Evolutionary conservation across 2,888 invertebrate genomes (phyloP).

Genomic region (Dascillus cervinus): DNA sequence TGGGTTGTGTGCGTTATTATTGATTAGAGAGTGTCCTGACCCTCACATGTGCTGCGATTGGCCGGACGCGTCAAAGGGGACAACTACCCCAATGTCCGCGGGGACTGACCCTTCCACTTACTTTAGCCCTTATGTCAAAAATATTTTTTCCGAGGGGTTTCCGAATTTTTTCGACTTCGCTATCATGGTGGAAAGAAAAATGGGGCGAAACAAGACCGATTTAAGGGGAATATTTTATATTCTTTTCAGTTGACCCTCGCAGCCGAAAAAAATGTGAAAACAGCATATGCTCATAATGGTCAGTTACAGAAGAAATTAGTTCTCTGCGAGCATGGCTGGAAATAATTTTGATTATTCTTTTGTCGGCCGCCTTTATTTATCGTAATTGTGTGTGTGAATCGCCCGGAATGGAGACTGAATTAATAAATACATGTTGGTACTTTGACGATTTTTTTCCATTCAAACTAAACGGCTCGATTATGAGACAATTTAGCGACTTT

Average conservation of each 20-base stretch:
- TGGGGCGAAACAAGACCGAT: constrained; percentile 6
- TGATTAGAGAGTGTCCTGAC: constrained; percentile 18
- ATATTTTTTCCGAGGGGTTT: no score
- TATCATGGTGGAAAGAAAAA: constrained; percentile 7
- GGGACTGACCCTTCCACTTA: constrained; percentile 19
- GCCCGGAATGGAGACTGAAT: no score
- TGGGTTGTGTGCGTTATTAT: constrained; percentile 16
- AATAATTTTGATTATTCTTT: constrained; percentile 15
- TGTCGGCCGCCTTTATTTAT: no score
- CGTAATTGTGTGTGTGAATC: no score
- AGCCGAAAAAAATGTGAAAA: constrained; percentile 14
- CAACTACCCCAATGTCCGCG: constrained; percentile 18
- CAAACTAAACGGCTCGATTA: no score
- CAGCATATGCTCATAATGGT: constrained; percentile 19
- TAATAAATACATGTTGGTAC: no score
- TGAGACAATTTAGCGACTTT: no score
- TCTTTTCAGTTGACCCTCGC: constrained; percentile 18
- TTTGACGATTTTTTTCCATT: no score
- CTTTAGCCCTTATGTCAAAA: constrained; percentile 6
- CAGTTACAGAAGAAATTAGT: constrained; percentile 13
- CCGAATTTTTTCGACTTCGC: neutral
- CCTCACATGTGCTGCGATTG: constrained; percentile 15
- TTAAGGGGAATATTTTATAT: constrained; percentile 9
- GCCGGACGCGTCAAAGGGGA: constrained; percentile 14
- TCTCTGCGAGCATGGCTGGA: constrained; percentile 10